Conservation (phyloP, 92 coral and sea anemone genomes). For the Montipora capitata region DNA sequence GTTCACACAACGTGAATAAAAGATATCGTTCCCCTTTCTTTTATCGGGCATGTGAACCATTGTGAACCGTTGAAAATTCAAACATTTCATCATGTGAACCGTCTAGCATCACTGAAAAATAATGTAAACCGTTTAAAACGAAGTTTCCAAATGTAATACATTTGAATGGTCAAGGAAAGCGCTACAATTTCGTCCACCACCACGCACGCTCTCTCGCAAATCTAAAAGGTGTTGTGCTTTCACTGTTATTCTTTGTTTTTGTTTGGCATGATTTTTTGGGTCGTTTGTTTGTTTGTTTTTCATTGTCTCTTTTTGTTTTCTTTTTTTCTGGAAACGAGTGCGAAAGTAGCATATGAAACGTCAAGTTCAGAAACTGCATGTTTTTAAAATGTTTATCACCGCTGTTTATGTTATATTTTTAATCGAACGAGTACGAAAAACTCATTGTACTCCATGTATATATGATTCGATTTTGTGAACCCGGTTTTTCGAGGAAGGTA, state of each 20-base stretch:
- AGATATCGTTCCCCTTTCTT: not conserved
- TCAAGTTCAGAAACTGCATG: no score
- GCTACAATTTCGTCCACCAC: not conserved
- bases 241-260: not conserved
- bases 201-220: constrained; percentile 1
- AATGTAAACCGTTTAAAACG: not conserved
- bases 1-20: constrained; percentile 9
- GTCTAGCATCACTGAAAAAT: not conserved
- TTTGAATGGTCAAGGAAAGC: not conserved
- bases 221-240: not conserved
- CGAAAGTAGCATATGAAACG: no score
- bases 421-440: not conserved
- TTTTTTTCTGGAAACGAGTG: not conserved
- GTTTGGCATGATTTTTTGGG: constrained; percentile 1
- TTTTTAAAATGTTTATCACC: no score
- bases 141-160: not conserved
- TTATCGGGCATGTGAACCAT: constrained; percentile 8
- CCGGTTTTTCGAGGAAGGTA: constrained; percentile 1
- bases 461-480: constrained; percentile 1
- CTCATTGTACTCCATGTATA: not conserved
- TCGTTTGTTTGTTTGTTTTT: not conserved
- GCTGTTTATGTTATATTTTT: no score
- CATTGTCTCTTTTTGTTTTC: not conserved
- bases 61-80: constrained; percentile 4
- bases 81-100: constrained; percentile 6